Evolutionary conservation across 2,113 vertebrate genomes (phyloP), one percentile per base, ranked within the genome.

Genomic region (Emydura subglobosa): DNA sequence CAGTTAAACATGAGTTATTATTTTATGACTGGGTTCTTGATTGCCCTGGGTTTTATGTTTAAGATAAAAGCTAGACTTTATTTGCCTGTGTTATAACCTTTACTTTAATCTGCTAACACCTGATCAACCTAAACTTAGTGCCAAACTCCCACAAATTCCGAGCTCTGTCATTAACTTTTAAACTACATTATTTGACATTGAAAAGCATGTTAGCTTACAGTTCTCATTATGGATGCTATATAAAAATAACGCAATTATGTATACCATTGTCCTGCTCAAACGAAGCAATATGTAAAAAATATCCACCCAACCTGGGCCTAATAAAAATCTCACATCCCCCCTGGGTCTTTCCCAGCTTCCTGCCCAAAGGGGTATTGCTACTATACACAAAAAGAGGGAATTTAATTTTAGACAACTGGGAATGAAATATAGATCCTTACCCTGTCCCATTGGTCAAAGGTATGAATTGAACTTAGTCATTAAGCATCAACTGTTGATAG

Each of bases 121-220:
- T 39, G n/a, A 61, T 57, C 3, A 79, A 74, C 3, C 65, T 76
- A 0, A 57, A 81, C 78, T 85, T 39, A 83, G 17, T 78, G 39
- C 27, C 19, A 74, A 92, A 24, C 1, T 50, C 9, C 13, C 16
- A 57, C 16, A 86, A n/a, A 92, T 82, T 74, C 13, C 51, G n/a
- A 50, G n/a, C 3, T 22, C 0, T 19, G 6, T 65, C 21, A 19
- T 2, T 53, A 72, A 42, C 14, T 88, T 89, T 81, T 50, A 50
- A 2, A 78, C 59, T 84, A 8, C 10, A 25, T 88, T 10, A 27
- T 2, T 72, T 65, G 89, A 79, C 3, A 3, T 72, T 57, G 44
- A 25, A 84, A 87, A 87, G 0, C 0, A 5, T 1, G 57, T 89
- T 8, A 79, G n/a, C 53, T 53, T 57, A 68, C 10, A 31, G 0